phyloP scores from a whole-genome alignment of 2,113 vertebrate genomes.

The Picathartes gymnocephalus region DNA sequence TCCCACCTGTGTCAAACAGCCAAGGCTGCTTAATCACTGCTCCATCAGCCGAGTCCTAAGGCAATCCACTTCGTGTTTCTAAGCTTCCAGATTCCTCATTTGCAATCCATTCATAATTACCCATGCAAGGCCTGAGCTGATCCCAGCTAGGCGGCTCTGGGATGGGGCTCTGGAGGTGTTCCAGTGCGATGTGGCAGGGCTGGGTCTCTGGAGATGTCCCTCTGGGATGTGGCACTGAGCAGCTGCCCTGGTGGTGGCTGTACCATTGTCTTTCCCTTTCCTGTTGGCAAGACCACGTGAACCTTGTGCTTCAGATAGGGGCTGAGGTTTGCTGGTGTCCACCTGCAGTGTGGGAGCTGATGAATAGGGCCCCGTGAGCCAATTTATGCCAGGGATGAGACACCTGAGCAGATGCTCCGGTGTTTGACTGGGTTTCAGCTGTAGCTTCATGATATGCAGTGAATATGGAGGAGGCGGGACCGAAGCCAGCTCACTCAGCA shows the following conservation, averaged over 20 bases:
- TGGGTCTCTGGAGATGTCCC: background rate
- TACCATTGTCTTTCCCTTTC: background rate
- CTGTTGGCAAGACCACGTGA: accelerated
- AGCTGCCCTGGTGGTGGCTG: background rate
- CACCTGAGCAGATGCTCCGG: background rate
- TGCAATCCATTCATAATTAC: background rate
- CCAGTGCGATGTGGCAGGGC: background rate
- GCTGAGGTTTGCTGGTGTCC: background rate
- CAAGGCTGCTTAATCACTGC: background rate
- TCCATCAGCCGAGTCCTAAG: background rate
- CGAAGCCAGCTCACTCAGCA: background rate
- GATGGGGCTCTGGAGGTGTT: background rate
- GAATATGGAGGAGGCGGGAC: background rate
- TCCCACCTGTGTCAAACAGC: background rate
- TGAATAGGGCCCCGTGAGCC: background rate
- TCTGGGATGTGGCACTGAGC: background rate
- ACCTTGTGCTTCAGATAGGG: background rate
- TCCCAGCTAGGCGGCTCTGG: background rate
- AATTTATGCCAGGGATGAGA: background rate
- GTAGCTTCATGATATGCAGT: background rate
- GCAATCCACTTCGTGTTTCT: background rate
- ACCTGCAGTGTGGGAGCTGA: background rate
- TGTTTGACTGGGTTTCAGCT: background rate
- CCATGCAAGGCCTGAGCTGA: background rate
- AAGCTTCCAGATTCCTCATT: background rate